phyloP scores from a whole-genome alignment of 2,113 vertebrate genomes.

The Lepus americanus region DNA sequence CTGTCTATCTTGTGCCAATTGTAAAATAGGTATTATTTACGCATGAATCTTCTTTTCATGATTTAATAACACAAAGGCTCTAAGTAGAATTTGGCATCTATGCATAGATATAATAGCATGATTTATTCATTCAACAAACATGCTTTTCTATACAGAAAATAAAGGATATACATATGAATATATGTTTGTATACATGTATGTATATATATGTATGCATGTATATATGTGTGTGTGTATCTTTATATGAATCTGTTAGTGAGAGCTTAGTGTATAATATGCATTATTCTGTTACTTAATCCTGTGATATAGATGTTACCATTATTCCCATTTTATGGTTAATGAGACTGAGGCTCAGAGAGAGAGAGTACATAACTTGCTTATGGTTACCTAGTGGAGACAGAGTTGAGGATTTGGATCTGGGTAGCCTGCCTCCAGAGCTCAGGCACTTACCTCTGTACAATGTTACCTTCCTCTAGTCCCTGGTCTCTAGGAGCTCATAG shows the following conservation, averaged over 20 bases:
- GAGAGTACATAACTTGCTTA: neutral
- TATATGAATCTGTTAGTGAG: neutral
- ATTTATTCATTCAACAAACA: neutral
- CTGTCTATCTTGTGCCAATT: neutral
- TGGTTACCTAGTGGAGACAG: neutral
- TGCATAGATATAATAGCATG: neutral
- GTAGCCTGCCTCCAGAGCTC: neutral
- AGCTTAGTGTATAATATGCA: neutral
- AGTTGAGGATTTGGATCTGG: neutral
- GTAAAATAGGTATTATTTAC: neutral
- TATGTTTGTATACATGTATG: neutral
- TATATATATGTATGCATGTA: neutral
- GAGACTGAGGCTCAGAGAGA: neutral
- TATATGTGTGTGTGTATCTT: neutral
- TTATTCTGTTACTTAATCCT: conserved; percentile 24
- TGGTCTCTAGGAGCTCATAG: neutral
- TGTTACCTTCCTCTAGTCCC: neutral
- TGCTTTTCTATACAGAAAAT: neutral
- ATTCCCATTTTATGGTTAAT: neutral
- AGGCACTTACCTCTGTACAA: neutral
- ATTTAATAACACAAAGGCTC: conserved; percentile 19
- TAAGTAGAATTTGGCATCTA: conserved; percentile 1
- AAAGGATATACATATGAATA: neutral
- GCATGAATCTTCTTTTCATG: neutral
- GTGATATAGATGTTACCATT: neutral